phyloP scores from a whole-genome alignment of 2,113 vertebrate genomes.

The Perccottus glenii region DNA sequence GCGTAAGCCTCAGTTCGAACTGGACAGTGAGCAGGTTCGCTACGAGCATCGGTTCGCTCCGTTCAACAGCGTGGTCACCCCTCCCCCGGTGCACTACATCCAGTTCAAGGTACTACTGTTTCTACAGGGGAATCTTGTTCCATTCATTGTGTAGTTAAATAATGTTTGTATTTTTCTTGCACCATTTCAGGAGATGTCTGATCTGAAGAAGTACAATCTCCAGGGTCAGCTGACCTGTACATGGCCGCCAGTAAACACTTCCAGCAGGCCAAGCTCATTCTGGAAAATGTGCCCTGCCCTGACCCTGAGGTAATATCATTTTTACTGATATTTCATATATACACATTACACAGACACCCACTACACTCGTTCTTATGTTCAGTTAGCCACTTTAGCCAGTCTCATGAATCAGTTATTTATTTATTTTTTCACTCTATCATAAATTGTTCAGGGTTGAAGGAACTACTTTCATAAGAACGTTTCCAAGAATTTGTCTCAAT shows the following conservation, averaged over 20 bases:
- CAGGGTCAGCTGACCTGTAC: constrained; percentile 94
- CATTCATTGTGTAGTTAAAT: background rate
- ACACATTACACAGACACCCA: no score
- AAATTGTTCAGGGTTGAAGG: no score
- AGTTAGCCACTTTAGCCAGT: no score
- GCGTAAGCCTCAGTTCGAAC: constrained; percentile 95
- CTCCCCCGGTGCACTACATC: constrained; percentile 95
- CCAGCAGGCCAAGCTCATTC: constrained; percentile 97
- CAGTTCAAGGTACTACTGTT: constrained; percentile 90
- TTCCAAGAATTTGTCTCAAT: no score
- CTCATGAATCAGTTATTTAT: no score
- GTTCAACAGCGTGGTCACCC: constrained; percentile 98
- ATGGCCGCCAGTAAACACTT: constrained; percentile 99
- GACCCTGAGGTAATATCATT: constrained; percentile 89
- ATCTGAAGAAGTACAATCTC: constrained; percentile 97
- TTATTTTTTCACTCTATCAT: no score
- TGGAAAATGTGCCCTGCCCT: constrained; percentile 93
- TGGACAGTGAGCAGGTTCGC: constrained; percentile 97
- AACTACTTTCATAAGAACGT: no score
- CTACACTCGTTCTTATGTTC: no score
- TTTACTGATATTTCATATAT: no score
- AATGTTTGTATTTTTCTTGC: background rate
- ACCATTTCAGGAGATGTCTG: constrained; percentile 93
- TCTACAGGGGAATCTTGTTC: background rate
- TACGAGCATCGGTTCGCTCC: constrained; percentile 98